Conservation (phyloP, 2,113 vertebrate genomes). For the Psettodes erumei region DNA sequence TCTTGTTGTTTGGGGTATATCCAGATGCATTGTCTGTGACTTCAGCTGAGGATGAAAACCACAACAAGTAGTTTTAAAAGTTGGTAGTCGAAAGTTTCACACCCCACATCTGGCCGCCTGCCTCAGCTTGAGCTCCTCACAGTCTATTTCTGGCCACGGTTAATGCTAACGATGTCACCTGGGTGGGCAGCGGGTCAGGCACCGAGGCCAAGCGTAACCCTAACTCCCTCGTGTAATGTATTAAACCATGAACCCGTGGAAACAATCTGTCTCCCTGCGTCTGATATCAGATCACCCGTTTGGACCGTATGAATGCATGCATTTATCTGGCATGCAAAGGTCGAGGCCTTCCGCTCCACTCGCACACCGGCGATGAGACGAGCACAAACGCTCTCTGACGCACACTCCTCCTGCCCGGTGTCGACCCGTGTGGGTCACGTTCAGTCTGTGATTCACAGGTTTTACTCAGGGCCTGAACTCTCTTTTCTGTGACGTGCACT, state of each 20-base stretch:
- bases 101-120: neutral
- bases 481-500: neutral
- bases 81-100: neutral
- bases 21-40: neutral
- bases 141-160: conserved; percentile 7
- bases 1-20: neutral
- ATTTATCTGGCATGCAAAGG: conserved; percentile 57
- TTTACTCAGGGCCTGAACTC: neutral
- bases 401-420: neutral
- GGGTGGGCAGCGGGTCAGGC: conserved; percentile 1
- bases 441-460: neutral
- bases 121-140: neutral
- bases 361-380: conserved; percentile 7
- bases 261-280: conserved; percentile 30
- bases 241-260: conserved; percentile 8
- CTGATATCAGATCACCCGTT: conserved; percentile 47
- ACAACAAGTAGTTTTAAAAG: neutral
- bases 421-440: neutral
- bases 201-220: neutral
- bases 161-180: neutral
- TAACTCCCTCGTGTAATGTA: neutral
- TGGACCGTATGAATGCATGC: conserved; percentile 10
- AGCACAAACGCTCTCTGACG: neutral
- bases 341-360: conserved; percentile 35
- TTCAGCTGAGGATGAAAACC: neutral